Evolutionary conservation across 2,888 invertebrate species (phyloP).

Genomic region (Plebejus melissa): DNA sequence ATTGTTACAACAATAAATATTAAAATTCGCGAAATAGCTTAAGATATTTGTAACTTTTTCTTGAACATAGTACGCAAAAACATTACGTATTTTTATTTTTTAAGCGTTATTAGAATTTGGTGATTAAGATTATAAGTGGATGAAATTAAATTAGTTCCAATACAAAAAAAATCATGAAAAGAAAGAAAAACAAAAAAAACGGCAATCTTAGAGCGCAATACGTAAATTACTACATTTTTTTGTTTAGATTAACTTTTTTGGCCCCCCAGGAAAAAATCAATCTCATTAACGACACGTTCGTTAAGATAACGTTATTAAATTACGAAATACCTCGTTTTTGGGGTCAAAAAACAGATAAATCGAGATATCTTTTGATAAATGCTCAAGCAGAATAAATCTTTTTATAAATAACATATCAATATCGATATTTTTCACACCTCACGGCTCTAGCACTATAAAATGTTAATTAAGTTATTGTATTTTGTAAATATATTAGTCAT

Average conservation of each 20-base stretch:
- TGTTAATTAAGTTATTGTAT: slow-evolving; percentile 6
- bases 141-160: no score
- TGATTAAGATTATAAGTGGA: no score
- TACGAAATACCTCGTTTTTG: background rate
- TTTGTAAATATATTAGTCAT: slow-evolving; percentile 2
- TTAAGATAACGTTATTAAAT: background rate
- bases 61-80: background rate
- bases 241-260: background rate
- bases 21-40: background rate
- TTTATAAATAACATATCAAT: slow-evolving; percentile 4
- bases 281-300: background rate
- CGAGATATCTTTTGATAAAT: background rate
- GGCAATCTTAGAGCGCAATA: no score
- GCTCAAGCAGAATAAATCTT: background rate
- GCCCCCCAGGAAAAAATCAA: background rate
- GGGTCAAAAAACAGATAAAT: slow-evolving; percentile 10
- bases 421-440: slow-evolving; percentile 17
- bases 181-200: no score
- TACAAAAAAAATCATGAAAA: no score
- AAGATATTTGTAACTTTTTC: background rate
- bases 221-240: no score
- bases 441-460: background rate
- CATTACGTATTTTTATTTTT: no score
- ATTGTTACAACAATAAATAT: background rate
- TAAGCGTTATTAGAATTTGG: no score